These are phyloP conservation scores for Pangasius larnaudii DNA, from an alignment of 2,797 vertebrate species.

Conservation along the genomic window DNA sequence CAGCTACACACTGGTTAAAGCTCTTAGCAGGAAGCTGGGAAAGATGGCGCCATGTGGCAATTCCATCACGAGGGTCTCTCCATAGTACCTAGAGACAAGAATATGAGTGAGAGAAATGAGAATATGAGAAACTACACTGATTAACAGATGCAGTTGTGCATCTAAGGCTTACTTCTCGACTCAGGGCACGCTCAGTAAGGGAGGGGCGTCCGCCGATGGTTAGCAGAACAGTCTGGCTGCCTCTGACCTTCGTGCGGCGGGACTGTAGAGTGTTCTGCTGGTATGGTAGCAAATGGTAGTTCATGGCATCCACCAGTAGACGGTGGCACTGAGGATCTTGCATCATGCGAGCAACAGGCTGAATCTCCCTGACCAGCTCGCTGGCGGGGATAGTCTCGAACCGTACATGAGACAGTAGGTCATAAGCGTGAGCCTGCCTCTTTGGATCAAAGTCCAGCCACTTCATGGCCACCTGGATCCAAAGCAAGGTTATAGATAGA, in stretches of 20 bases:
- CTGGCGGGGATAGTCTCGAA: conserved; percentile 84
- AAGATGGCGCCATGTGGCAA: conserved; percentile 82
- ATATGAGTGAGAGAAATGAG: background rate
- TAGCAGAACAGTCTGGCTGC: conserved; percentile 78
- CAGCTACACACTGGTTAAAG: conserved; percentile 86
- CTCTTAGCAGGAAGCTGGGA: conserved; percentile 85
- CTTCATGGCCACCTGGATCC: conserved; percentile 76
- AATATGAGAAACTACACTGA: background rate
- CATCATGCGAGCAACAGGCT: conserved; percentile 86
- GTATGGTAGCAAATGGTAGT: conserved; percentile 87
- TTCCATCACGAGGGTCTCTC: conserved; percentile 79
- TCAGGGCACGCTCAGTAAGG: conserved; percentile 82
- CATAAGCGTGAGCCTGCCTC: conserved; percentile 74
- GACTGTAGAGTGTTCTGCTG: conserved; percentile 87
- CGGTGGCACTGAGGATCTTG: conserved; percentile 83
- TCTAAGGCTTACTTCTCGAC: conserved; percentile 74
- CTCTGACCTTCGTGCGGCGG: conserved; percentile 78
- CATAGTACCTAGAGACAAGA: conserved; percentile 72
- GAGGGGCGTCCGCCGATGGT: conserved; percentile 81
- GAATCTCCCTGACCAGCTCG: conserved; percentile 83
- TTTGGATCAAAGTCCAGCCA: conserved; percentile 84
- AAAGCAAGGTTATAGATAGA: conserved; percentile 33
- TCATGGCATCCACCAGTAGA: conserved; percentile 87
- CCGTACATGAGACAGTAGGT: conserved; percentile 80
- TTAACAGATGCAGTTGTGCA: background rate